Percentiles rank a stretch among this genome's conserved stretches.
phyloP scores from a whole-genome alignment of 2,797 vertebrate genomes.

The Catharus ustulatus region DNA sequence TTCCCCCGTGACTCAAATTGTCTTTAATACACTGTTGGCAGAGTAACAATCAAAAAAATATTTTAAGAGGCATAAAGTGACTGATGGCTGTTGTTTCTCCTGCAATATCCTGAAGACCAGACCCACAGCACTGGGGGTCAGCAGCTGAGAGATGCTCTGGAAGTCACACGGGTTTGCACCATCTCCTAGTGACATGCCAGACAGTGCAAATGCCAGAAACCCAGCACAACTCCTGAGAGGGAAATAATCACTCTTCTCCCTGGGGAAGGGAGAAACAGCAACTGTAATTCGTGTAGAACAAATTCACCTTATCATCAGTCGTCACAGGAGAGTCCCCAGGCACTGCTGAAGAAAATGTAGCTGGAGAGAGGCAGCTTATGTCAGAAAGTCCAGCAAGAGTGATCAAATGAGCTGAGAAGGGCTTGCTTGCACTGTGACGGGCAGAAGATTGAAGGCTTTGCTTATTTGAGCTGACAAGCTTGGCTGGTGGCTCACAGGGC shows the following conservation, averaged over 20 bases:
- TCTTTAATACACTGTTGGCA: not conserved
- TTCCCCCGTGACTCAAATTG: not conserved
- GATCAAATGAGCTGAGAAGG: not conserved
- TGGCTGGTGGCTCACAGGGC: not conserved
- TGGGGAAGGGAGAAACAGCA: not conserved
- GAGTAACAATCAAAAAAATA: not conserved
- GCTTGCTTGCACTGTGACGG: not conserved
- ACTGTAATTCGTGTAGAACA: not conserved
- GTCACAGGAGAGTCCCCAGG: not conserved
- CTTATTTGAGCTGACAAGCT: not conserved
- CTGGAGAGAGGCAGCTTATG: not conserved
- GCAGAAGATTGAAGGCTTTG: slow-evolving; percentile 21
- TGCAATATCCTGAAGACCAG: not conserved
- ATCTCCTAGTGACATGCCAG: not conserved
- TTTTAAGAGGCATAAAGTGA: not conserved
- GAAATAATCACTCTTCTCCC: not conserved
- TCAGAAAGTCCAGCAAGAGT: not conserved
- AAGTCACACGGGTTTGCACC: not conserved
- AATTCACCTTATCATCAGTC: slow-evolving; percentile 28
- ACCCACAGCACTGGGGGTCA: not conserved
- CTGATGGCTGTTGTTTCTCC: not conserved
- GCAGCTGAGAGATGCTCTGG: not conserved
- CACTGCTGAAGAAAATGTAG: not conserved
- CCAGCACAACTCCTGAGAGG: not conserved
- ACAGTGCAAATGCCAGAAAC: not conserved